Percentiles rank a stretch among this genome's conserved stretches.
Conservation (phyloP, 1,140 invertebrate genomes). For the Musca vetustissima region DNA sequence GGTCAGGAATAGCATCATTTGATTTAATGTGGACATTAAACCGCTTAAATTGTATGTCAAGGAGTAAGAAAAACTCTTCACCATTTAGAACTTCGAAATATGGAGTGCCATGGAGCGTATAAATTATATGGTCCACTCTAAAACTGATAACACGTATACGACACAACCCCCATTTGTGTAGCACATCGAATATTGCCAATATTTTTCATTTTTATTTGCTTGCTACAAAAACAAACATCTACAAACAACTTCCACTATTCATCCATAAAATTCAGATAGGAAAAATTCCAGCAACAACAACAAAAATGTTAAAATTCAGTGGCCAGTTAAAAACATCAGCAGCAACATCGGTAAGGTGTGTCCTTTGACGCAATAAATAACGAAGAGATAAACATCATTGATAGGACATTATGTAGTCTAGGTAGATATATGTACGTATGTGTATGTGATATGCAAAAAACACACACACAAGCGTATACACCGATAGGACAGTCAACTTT, state of each 20-base stretch:
- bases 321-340: neutral
- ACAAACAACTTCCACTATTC: neutral
- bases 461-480: no score
- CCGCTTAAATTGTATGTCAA: no score
- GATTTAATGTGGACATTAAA: no score
- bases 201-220: neutral
- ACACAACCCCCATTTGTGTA: no score
- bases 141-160: no score
- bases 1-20: no score
- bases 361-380: constrained; percentile 18
- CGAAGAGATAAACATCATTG: neutral
- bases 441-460: neutral
- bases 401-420: neutral
- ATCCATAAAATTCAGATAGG: neutral
- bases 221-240: no score
- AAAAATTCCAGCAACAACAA: neutral
- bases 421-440: neutral
- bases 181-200: neutral
- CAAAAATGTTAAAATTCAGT: neutral
- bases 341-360: constrained; percentile 9
- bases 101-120: no score
- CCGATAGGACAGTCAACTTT: no score
- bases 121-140: no score
- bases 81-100: no score
- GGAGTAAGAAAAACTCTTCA: no score